These are phyloP conservation scores for Dicranocentrus wangi DNA, from an alignment of 2,888 invertebrate species.

Conservation along the genomic window DNA sequence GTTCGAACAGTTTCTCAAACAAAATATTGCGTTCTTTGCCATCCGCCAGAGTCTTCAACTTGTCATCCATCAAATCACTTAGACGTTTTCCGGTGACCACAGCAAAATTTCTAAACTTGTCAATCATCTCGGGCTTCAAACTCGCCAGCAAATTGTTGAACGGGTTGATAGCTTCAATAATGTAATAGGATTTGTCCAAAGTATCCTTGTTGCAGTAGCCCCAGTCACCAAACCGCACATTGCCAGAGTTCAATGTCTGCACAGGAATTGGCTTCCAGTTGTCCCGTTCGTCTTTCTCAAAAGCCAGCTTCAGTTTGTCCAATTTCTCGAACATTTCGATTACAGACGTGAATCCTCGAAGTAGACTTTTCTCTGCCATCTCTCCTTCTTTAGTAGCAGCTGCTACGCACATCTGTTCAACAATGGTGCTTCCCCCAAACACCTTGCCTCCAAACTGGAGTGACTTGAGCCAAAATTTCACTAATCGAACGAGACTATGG, in stretches of 20 bases:
- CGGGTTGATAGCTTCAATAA: conserved; percentile 36
- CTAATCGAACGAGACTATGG: not conserved
- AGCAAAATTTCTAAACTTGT: conserved; percentile 22
- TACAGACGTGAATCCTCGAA: not conserved
- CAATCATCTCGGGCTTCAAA: not conserved
- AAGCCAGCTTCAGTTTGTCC: not conserved
- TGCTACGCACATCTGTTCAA: not conserved
- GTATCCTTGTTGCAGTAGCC: not conserved
- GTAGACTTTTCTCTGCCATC: not conserved
- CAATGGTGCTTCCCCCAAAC: not conserved
- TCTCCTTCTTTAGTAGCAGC: not conserved
- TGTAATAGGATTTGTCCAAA: not conserved
- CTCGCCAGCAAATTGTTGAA: not conserved
- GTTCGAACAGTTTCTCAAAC: conserved; percentile 8
- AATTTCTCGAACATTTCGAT: not conserved
- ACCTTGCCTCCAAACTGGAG: not conserved
- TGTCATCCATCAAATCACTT: not conserved
- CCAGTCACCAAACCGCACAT: not conserved
- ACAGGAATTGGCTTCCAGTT: not conserved
- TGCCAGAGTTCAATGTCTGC: not conserved
- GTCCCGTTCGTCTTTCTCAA: not conserved
- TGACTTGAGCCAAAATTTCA: conserved; percentile 9
- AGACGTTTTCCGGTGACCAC: not conserved
- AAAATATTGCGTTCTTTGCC: not conserved
- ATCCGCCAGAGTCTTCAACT: not conserved